Percentiles rank a stretch among this genome's conserved stretches.
phyloP scores from a whole-genome alignment of 92 coral and sea anemone species.

The Desmophyllum pertusum region DNA sequence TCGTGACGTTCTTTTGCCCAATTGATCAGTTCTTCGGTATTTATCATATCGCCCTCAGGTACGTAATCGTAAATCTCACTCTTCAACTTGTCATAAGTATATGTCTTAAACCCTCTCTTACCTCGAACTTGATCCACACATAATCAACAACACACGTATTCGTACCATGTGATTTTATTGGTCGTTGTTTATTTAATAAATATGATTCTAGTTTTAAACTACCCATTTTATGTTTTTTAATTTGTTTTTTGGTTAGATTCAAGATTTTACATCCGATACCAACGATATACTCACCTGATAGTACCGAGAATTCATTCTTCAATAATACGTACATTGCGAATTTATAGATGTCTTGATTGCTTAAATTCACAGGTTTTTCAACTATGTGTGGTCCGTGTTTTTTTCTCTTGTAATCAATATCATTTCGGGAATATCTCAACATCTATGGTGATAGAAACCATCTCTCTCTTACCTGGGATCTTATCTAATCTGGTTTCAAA shows the following conservation, averaged over 20 bases:
- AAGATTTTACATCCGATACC: conserved; percentile 10
- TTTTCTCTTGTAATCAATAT: background rate
- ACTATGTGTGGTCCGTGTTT: conserved; percentile 22
- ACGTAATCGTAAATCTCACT: too few species aligned
- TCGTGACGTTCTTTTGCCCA: conserved; percentile 46
- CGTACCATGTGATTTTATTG: conserved; percentile 16
- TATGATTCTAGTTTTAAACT: conserved; percentile 40
- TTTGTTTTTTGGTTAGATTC: background rate
- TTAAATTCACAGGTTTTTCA: background rate
- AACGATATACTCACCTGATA: background rate
- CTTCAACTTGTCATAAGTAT: conserved; percentile 38
- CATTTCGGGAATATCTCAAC: too few species aligned
- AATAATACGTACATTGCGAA: background rate
- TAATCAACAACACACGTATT: conserved; percentile 49
- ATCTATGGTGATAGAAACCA: too few species aligned
- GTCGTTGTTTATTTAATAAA: conserved; percentile 26
- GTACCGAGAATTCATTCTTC: background rate
- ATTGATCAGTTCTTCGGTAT: conserved; percentile 47
- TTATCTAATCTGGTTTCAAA: background rate
- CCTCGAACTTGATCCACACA: conserved; percentile 49
- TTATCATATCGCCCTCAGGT: conserved; percentile 38
- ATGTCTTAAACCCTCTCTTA: conserved; percentile 48
- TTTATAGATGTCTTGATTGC: conserved; percentile 10
- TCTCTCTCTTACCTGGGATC: background rate
- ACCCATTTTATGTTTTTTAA: conserved; percentile 33